Percentiles rank a stretch among this genome's conserved stretches.
phyloP scores from a whole-genome alignment of 2,797 vertebrate genomes.

The Microctenopoma steveboyesi region DNA sequence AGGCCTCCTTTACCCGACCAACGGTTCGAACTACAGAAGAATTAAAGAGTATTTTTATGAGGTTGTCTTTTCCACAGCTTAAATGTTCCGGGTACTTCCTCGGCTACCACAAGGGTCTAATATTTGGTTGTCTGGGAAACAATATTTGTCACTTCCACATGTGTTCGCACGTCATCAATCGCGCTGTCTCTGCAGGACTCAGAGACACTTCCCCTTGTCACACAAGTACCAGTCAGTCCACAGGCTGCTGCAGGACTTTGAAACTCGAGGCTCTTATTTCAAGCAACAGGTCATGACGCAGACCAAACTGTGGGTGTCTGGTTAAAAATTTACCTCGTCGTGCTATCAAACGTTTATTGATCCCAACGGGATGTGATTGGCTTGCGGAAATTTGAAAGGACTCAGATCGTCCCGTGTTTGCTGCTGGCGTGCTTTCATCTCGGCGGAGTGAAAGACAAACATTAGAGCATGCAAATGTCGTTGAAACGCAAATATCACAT shows the following conservation, averaged over 20 bases:
- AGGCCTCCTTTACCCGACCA: background rate
- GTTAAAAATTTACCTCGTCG: background rate
- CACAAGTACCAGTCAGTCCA: conserved; percentile 1
- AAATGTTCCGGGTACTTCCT: background rate
- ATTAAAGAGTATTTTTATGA: background rate
- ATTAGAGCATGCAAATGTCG: conserved; percentile 41
- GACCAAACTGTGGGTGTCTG: background rate
- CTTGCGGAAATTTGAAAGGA: conserved; percentile 29
- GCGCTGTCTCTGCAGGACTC: conserved; percentile 22
- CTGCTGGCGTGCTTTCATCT: conserved; percentile 25
- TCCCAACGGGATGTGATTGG: conserved; percentile 3
- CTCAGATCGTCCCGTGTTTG: conserved; percentile 22
- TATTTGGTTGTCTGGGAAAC: conserved; percentile 44
- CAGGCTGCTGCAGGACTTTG: background rate
- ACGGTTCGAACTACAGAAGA: background rate
- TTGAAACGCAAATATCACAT: conserved; percentile 60
- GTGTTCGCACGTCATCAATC: conserved; percentile 35
- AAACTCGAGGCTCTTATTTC: background rate
- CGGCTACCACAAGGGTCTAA: background rate
- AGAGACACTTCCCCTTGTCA: conserved; percentile 55
- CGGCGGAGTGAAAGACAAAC: conserved; percentile 34
- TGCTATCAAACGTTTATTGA: background rate
- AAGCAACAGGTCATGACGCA: background rate
- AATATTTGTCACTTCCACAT: conserved; percentile 40
- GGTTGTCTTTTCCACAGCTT: background rate